These are phyloP conservation scores for Rhabdomys pumilio DNA, from an alignment of 2,797 vertebrate genomes.

Conservation along the genomic window DNA sequence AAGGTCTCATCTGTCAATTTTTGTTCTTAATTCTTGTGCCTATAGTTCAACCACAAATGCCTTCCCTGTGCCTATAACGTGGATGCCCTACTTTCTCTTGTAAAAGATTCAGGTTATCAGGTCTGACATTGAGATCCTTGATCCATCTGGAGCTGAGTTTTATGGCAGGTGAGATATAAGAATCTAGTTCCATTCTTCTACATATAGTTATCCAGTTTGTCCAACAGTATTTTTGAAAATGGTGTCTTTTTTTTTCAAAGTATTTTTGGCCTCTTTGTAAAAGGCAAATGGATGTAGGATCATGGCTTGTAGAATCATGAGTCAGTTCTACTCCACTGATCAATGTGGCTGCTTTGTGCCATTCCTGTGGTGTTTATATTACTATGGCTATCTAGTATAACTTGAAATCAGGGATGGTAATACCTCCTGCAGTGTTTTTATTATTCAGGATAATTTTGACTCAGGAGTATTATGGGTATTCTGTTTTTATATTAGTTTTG, in stretches of 20 bases:
- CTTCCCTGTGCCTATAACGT: background rate
- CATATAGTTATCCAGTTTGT: background rate
- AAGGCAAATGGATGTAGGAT: background rate
- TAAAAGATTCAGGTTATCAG: background rate
- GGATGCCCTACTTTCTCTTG: background rate
- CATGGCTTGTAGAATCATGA: background rate
- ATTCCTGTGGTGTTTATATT: background rate
- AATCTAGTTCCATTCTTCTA: background rate
- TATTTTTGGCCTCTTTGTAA: background rate
- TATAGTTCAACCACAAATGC: background rate
- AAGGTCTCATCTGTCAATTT: background rate
- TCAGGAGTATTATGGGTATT: background rate
- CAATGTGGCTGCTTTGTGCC: background rate
- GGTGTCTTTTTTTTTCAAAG: background rate
- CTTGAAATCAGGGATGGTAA: background rate
- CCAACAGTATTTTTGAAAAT: background rate
- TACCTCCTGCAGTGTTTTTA: background rate
- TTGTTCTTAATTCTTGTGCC: background rate
- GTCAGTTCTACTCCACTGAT: background rate
- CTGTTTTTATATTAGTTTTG: background rate
- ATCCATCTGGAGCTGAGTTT: background rate
- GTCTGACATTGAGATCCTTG: background rate
- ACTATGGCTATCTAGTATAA: background rate
- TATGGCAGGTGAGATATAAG: background rate
- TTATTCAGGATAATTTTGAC: background rate